Base-by-base conservation (phyloP, 2,888 invertebrate species). In the Trachelus iudaicus region DNA sequence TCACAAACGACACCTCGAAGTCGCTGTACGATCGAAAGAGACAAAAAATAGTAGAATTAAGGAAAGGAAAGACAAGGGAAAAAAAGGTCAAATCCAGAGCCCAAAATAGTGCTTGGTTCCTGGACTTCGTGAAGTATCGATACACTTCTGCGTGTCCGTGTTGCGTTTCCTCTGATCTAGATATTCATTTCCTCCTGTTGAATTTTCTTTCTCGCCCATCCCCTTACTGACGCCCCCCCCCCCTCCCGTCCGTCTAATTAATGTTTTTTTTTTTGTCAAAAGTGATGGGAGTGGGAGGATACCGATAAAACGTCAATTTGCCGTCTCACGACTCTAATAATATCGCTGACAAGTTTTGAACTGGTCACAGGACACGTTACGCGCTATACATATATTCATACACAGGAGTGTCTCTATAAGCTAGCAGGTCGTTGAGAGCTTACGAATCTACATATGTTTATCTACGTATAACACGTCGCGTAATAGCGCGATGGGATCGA, bases 401-500 rank as follows among this genome's bases (percentile, higher is more conserved):
- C 23, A 23, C 56, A 56, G 56, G 23, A 56, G 23, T 23, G 15
- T 1, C 23, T 9, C 40, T 56, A 56, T 56, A 23, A 56, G 2
- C 56, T 23, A 15, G 6, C 56, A 56, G 56, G 6, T 56, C 56
- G 56, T 23, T 9, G 56, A 9, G 56, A 56, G 56, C 15, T 23
- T 56, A 23, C 23, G 15, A 23, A 56, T 56, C 56, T 56, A 23
- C 23, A 56, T 56, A 40, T 40, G 15, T 40, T 1, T 15, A 15
- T 40, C 15, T 34, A 9, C 34, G 1, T 34, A 23, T 9, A 23
- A 56, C 56, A 31, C 23, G 71, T 34, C 56, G 73, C 73, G 56
- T 77, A 15, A 40, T 76, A 69, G 13, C 69, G 80, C 82, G 83
- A 82, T 82, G 82, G 83, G 83, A 85, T 84, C 84, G 84, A 82